Percentiles rank a stretch among this genome's conserved stretches.
phyloP scores from a whole-genome alignment of 2,797 vertebrate genomes.

The Pogonophryne albipinna region DNA sequence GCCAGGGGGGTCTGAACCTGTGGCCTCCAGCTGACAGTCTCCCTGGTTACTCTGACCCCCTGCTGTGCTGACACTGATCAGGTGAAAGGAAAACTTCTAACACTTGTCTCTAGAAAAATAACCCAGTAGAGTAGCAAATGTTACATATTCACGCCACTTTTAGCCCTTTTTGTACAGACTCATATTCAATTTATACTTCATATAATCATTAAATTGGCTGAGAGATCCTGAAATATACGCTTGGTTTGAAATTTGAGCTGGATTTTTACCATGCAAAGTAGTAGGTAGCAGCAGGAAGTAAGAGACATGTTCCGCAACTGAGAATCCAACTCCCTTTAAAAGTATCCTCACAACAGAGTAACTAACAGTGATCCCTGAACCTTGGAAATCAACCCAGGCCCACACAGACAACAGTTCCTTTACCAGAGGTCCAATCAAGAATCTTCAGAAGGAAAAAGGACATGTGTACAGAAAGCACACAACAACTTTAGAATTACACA shows the following conservation, averaged over 20 bases:
- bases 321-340: slow-evolving; percentile 6
- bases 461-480: neutral
- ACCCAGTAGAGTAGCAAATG: neutral
- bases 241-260: neutral
- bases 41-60: slow-evolving; percentile 46
- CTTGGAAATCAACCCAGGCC: slow-evolving; percentile 25
- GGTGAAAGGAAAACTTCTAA: slow-evolving; percentile 13
- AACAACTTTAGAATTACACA: slow-evolving; percentile 1
- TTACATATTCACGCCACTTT: neutral
- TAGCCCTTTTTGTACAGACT: neutral
- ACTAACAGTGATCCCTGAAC: slow-evolving; percentile 28
- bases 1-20: slow-evolving; percentile 22
- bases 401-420: slow-evolving; percentile 21
- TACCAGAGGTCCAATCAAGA: neutral
- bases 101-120: slow-evolving; percentile 2
- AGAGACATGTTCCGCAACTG: neutral
- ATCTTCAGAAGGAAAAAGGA: neutral
- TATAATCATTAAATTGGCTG: neutral
- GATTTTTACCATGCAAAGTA: neutral
- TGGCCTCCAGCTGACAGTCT: slow-evolving; percentile 40
- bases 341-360: slow-evolving; percentile 8
- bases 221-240: neutral
- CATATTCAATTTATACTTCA: neutral
- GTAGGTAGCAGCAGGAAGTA: neutral
- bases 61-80: slow-evolving; percentile 31